Conservation (phyloP, 2,888 invertebrate genomes). For the Cecidostiba fungosa region DNA sequence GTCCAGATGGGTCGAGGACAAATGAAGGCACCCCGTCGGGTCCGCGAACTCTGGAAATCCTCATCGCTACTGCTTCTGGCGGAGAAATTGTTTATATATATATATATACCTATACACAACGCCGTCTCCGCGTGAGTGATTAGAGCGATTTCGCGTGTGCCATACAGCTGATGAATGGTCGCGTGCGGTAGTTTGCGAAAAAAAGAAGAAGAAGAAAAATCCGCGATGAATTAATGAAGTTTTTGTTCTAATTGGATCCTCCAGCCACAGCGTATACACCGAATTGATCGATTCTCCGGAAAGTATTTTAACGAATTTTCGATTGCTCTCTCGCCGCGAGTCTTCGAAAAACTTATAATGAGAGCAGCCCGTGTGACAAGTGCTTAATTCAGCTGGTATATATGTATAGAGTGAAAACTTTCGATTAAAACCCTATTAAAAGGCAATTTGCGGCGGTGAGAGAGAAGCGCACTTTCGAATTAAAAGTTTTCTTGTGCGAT, state of each 20-base stretch:
- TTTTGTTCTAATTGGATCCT: neutral
- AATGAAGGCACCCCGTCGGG: slow-evolving; percentile 1
- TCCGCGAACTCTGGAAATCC: neutral
- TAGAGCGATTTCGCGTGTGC: slow-evolving; percentile 36
- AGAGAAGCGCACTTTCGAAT: slow-evolving; percentile 2
- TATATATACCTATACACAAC: neutral
- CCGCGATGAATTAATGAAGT: neutral
- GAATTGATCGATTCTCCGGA: neutral
- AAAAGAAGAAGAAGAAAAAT: neutral
- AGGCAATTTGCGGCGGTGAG: neutral
- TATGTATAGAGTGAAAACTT: too few species aligned
- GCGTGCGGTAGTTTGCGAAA: neutral
- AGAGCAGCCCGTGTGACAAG: slow-evolving; percentile 16
- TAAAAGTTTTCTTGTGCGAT: neutral
- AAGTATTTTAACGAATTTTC: slow-evolving; percentile 19
- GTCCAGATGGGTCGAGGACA: slow-evolving; percentile 25
- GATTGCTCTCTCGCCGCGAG: neutral
- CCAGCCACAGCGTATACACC: neutral
- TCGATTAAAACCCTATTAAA: slow-evolving; percentile 32
- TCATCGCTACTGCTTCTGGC: neutral
- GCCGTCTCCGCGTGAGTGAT: slow-evolving; percentile 24
- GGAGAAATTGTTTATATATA: slow-evolving; percentile 11
- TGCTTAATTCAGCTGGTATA: slow-evolving; percentile 15
- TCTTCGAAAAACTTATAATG: slow-evolving; percentile 38
- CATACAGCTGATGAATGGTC: neutral